A percentile compares a stretch with the other conserved stretches of the same genome.
Conservation (phyloP, 2,797 vertebrate species). For the Lepus oiostolus region DNA sequence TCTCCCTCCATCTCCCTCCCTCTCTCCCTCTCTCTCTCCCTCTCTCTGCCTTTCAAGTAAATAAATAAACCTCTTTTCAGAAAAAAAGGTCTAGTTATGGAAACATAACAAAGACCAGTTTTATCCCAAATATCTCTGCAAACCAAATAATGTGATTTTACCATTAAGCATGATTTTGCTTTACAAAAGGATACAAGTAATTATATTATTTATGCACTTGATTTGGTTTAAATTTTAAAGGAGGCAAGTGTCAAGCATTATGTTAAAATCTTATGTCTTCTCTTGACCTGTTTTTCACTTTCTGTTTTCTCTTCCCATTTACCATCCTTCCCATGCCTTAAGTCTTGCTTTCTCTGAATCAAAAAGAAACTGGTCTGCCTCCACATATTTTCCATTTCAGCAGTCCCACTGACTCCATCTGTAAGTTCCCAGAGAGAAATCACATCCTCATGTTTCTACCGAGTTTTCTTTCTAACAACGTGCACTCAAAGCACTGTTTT, state of each 20-base stretch:
- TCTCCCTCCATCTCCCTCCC: too few species aligned
- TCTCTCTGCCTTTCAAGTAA: too few species aligned
- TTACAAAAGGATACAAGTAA: background rate
- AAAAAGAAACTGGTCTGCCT: background rate
- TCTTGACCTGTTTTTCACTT: background rate
- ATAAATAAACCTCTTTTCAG: too few species aligned
- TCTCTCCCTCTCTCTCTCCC: too few species aligned
- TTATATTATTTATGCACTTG: background rate
- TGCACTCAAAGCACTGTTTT: background rate
- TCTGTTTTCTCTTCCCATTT: background rate
- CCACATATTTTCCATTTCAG: background rate
- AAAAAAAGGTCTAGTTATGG: too few species aligned
- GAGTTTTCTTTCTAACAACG: conserved; percentile 5
- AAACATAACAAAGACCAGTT: background rate
- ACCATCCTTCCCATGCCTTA: background rate
- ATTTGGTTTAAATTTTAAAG: conserved; percentile 42
- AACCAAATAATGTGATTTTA: background rate
- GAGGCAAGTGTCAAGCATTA: background rate
- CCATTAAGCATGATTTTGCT: conserved; percentile 7
- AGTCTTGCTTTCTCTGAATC: background rate
- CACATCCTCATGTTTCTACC: background rate
- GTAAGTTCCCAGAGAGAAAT: background rate
- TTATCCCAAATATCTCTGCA: background rate
- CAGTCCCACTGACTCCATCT: background rate
- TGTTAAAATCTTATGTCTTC: background rate